Conservation (phyloP, 2,797 vertebrate genomes). For the Cirrhinus molitorella region DNA sequence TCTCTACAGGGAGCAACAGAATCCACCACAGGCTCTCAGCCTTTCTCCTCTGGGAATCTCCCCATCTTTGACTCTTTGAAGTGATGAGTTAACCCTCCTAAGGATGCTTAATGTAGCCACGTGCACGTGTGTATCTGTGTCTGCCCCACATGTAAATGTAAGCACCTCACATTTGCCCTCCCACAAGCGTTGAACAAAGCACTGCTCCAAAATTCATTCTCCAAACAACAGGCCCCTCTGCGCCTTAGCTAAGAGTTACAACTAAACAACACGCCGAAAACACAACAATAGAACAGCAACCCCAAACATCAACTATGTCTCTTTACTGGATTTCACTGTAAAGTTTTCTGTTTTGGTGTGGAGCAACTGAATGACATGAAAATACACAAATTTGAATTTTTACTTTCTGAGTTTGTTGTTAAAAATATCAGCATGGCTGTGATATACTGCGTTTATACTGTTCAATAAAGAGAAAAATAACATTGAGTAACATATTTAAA, state of each 20-base stretch:
- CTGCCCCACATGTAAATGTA: slow-evolving; percentile 73
- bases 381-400: neutral
- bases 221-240: slow-evolving; percentile 70
- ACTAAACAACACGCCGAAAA: slow-evolving; percentile 63
- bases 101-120: slow-evolving; percentile 75
- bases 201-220: slow-evolving; percentile 67
- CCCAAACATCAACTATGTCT: neutral
- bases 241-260: slow-evolving; percentile 67
- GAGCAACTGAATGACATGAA: neutral
- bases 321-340: neutral
- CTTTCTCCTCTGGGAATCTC: slow-evolving; percentile 78
- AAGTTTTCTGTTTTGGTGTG: neutral
- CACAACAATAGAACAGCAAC: slow-evolving; percentile 8
- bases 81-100: slow-evolving; percentile 83
- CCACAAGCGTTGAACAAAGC: slow-evolving; percentile 74
- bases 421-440: neutral
- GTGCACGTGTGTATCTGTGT: slow-evolving; percentile 70
- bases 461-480: neutral
- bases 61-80: slow-evolving; percentile 81
- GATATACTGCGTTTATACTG: neutral
- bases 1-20: slow-evolving; percentile 72
- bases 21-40: slow-evolving; percentile 71
- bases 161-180: slow-evolving; percentile 70
- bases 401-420: neutral
- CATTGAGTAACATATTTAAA: too few relatives aligned